These are phyloP conservation scores for Manis crassicaudata DNA, from an alignment of 2,797 vertebrate species.

Conservation along the genomic window DNA sequence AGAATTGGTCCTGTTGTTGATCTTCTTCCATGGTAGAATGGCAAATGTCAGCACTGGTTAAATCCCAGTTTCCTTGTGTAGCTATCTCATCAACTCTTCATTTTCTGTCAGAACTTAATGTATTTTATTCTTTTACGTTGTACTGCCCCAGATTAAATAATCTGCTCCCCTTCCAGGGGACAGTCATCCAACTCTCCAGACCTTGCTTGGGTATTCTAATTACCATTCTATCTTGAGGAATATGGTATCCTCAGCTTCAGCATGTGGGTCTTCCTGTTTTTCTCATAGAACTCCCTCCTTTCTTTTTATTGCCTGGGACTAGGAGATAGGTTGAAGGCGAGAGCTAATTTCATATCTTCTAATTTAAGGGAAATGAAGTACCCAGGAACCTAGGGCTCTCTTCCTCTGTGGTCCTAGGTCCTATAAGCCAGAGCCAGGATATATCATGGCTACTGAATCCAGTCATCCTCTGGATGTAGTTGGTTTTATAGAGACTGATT, in stretches of 20 bases:
- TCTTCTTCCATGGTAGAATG: background rate
- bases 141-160: conserved; percentile 8
- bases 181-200: background rate
- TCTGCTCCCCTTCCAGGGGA: background rate
- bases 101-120: conserved; percentile 10
- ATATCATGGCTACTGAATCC: background rate
- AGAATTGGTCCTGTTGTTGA: conserved; percentile 40
- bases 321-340: background rate
- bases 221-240: background rate
- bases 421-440: conserved; percentile 1
- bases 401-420: background rate
- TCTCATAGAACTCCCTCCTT: conserved; percentile 7
- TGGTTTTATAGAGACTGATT: conserved; percentile 28
- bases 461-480: conserved; percentile 32
- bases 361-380: conserved; percentile 12
- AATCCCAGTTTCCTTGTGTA: conserved; percentile 21
- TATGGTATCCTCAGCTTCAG: background rate
- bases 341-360: background rate
- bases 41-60: background rate
- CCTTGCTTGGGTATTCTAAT: background rate
- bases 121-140: background rate
- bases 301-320: background rate
- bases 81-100: background rate
- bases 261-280: background rate
- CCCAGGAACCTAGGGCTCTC: background rate